These are phyloP conservation scores for Erythrocercus mccallii DNA, from an alignment of 2,113 vertebrate genomes.

Conservation along the genomic window DNA sequence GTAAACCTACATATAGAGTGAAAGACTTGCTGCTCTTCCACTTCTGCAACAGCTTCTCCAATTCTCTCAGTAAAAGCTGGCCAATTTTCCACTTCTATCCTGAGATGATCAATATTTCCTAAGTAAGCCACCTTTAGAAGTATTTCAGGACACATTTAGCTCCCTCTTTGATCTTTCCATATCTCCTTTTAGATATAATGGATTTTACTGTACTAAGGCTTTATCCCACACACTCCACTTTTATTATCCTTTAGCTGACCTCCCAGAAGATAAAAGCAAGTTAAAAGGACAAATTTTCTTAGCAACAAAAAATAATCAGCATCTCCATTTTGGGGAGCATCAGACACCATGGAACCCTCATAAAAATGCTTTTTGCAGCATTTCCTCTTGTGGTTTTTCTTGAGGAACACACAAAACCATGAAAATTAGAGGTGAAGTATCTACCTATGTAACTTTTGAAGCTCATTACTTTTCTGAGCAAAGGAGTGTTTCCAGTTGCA, in stretches of 20 bases:
- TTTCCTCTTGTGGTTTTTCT: not conserved
- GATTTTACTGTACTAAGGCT: constrained; percentile 6
- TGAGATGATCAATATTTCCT: constrained; percentile 16
- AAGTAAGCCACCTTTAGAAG: constrained; percentile 29
- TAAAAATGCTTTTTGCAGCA: not conserved
- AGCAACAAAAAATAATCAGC: not conserved
- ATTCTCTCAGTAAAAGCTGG: constrained; percentile 1
- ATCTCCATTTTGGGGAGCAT: not conserved
- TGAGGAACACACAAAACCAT: not conserved
- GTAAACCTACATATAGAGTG: not conserved
- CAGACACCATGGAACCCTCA: not conserved
- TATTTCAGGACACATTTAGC: constrained; percentile 30
- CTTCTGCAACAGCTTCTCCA: not conserved
- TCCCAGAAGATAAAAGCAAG: constrained; percentile 24
- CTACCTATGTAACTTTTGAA: not conserved
- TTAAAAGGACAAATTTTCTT: not conserved
- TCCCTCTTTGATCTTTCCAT: constrained; percentile 31
- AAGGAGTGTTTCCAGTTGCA: not conserved
- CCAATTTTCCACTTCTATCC: constrained; percentile 39
- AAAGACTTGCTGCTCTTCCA: not conserved
- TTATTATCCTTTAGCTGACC: constrained; percentile 2
- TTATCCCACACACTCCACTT: not conserved
- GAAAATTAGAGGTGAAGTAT: not conserved
- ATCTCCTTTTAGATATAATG: constrained; percentile 45
- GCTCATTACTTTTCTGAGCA: not conserved